Base-by-base conservation (phyloP, 2,888 invertebrate genomes). In the Bembecia ichneumoniformis region DNA sequence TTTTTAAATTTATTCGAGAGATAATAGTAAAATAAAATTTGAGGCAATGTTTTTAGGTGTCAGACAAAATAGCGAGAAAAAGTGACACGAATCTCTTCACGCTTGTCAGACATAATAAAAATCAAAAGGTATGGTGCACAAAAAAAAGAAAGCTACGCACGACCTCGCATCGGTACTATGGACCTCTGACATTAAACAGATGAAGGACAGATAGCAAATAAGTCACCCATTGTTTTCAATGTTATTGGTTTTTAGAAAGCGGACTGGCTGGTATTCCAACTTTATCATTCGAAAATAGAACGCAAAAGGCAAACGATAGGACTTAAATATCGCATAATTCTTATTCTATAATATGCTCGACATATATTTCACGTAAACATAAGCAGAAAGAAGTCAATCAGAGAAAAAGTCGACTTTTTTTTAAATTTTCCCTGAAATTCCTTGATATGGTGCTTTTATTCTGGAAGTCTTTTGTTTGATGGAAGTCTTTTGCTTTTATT, bases 171-270 rank as follows among this genome's bases (percentile, higher is more conserved):
- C 16, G 17, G 44, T 44, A 44, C 40, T 40, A 40, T 46, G 13
- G 51, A 54, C 56, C 56, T 56, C 47, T 55, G 56, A 56, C 56
- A 56, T 56, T 53, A 46, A 54, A 51, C 48, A 28, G 49, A 48
- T 17, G 40, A 46, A 36, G 40, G 49, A 48, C n/a, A 34, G 48
- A 36, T 36, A 40, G 36, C 36, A 52, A 36, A 49, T 47, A 47
- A 47, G n/a, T 14, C 47, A 47, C 47, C 13, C 43, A 51, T 52
- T 54, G 15, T 44, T 44, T 44, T 44, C 11, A 15, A 44, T 44
- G 11, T 40, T 40, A 40, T 40, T 40, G n/a, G 40, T 40, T 40
- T 40, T 40, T 40, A 14, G 40, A 11, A 40, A n/a, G 14, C 40
- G 40, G n/a, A 13, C n/a, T 7, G 40, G 40, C 3, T 11, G 40